phyloP scores from a whole-genome alignment of 2,888 invertebrate species.

The Acanthosoma haemorrhoidale region DNA sequence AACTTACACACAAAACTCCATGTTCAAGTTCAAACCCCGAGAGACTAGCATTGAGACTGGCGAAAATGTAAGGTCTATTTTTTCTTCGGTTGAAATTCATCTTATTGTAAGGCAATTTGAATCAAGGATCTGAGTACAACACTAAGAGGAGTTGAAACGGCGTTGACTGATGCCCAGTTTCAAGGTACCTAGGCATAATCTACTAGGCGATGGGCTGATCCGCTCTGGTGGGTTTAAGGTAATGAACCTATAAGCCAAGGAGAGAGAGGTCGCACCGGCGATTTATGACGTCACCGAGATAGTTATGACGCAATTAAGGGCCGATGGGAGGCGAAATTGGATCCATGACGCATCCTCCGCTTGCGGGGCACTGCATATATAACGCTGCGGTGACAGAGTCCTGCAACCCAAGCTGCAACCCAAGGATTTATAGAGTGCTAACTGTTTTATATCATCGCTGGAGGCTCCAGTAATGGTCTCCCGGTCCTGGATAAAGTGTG shows the following conservation, averaged over 20 bases:
- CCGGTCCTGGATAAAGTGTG: not conserved
- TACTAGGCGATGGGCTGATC: too few relatives aligned
- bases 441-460: not conserved
- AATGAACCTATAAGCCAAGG: slow-evolving; percentile 8
- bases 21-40: too few relatives aligned
- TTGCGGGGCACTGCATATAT: slow-evolving; percentile 1
- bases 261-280: not conserved
- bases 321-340: not conserved
- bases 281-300: slow-evolving; percentile 14
- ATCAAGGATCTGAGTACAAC: too few relatives aligned
- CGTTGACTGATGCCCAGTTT: too few relatives aligned
- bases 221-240: not conserved
- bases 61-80: too few relatives aligned
- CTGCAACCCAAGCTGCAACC: too few relatives aligned
- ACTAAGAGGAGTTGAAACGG: too few relatives aligned
- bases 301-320: slow-evolving; percentile 5
- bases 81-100: too few relatives aligned
- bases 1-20: too few relatives aligned
- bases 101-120: too few relatives aligned
- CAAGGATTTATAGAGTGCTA: slow-evolving; percentile 8
- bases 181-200: too few relatives aligned
- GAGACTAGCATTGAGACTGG: too few relatives aligned
- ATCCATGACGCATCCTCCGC: not conserved
- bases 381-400: not conserved
- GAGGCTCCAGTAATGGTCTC: not conserved